These are phyloP conservation scores for Serranus cabrilla DNA, from an alignment of 2,797 vertebrate species.

Conservation along the genomic window DNA sequence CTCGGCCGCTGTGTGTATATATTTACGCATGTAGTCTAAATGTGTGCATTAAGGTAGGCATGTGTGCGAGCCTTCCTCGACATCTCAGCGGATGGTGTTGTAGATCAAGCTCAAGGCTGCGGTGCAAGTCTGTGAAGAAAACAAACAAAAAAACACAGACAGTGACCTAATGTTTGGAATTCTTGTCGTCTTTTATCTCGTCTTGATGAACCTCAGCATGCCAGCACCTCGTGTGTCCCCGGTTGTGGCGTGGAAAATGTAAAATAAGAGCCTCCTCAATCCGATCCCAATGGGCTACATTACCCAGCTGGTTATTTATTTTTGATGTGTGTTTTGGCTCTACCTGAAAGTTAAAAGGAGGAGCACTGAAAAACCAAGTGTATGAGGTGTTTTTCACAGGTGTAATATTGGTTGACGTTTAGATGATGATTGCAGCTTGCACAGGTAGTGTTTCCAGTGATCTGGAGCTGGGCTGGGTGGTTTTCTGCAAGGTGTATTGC, in stretches of 20 bases:
- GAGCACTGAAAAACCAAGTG: neutral
- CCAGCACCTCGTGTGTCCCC: slow-evolving; percentile 48
- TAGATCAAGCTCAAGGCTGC: slow-evolving; percentile 40
- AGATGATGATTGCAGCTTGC: neutral
- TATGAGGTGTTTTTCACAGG: slow-evolving; percentile 31
- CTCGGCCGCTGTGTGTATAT: slow-evolving; percentile 9
- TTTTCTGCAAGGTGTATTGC: neutral
- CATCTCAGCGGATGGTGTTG: slow-evolving; percentile 25
- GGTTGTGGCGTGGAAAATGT: slow-evolving; percentile 47
- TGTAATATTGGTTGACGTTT: slow-evolving; percentile 3
- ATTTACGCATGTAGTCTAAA: neutral
- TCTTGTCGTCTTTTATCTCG: slow-evolving; percentile 37
- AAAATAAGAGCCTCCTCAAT: slow-evolving; percentile 36
- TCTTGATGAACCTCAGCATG: slow-evolving; percentile 34
- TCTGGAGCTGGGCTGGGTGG: slow-evolving; percentile 5
- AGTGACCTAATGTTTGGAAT: slow-evolving; percentile 58
- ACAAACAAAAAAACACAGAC: slow-evolving; percentile 3
- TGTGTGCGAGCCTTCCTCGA: slow-evolving; percentile 13
- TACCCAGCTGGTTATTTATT: slow-evolving; percentile 39
- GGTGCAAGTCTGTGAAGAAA: slow-evolving; percentile 30
- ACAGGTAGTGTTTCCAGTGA: neutral
- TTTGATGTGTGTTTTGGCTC: slow-evolving; percentile 37
- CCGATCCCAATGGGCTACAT: slow-evolving; percentile 21
- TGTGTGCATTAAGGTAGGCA: neutral
- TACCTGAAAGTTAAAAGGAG: slow-evolving; percentile 52